phyloP scores from a whole-genome alignment of 2,797 vertebrate species.

The Myotis planiceps region DNA sequence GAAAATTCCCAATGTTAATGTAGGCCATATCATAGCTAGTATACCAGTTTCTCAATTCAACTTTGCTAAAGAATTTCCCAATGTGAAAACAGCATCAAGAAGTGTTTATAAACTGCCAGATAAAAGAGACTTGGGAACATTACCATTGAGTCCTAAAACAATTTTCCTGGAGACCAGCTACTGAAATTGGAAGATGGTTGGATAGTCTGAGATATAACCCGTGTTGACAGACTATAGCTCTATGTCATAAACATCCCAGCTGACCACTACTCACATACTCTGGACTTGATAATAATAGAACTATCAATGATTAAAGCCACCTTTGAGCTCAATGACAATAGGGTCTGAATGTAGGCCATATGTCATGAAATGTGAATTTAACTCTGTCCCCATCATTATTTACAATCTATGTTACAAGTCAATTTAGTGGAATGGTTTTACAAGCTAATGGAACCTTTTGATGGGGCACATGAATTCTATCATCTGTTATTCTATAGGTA shows the following conservation, averaged over 20 bases:
- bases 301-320: background rate
- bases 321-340: background rate
- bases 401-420: background rate
- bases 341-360: background rate
- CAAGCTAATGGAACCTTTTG: background rate
- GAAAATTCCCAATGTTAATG: background rate
- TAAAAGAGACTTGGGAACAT: background rate
- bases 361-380: background rate
- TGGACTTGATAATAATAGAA: background rate
- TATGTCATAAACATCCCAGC: background rate
- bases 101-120: background rate
- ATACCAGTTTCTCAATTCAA: background rate
- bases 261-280: background rate
- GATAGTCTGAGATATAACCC: background rate
- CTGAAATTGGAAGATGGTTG: background rate
- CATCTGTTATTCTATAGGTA: background rate
- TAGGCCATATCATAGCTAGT: background rate
- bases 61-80: constrained; percentile 14
- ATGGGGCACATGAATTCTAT: background rate
- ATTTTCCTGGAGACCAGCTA: background rate
- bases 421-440: background rate
- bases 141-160: background rate
- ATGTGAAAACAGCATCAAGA: background rate
- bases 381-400: background rate
- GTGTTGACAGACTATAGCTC: background rate